Percentiles rank a stretch among this genome's conserved stretches.
These are phyloP conservation scores for Luehdorfia chinensis DNA, from an alignment of 1,140 invertebrate species.

Conservation along the genomic window DNA sequence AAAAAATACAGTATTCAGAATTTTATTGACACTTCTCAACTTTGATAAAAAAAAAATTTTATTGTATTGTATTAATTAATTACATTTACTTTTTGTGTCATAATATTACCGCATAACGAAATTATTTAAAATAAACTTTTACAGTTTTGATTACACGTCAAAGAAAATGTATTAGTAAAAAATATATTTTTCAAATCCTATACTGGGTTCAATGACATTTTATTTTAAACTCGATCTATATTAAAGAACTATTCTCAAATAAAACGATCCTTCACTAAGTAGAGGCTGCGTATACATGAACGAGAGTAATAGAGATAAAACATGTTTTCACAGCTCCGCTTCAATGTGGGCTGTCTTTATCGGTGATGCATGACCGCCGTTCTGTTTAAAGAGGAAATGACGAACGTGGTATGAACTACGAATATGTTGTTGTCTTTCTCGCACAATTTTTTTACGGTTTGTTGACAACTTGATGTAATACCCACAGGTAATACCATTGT, in stretches of 20 bases:
- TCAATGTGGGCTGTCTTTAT: conserved; percentile 57
- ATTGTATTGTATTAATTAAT: too few species aligned
- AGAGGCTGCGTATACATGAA: neutral
- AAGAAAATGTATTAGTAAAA: too few species aligned
- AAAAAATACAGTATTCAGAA: too few species aligned
- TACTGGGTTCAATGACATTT: conserved; percentile 57
- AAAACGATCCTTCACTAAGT: neutral
- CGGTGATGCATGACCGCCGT: conserved; percentile 59
- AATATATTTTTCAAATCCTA: conserved; percentile 29
- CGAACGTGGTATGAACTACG: conserved; percentile 32
- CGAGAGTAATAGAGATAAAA: conserved; percentile 34
- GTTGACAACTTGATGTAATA: conserved; percentile 44
- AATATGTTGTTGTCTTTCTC: conserved; percentile 44
- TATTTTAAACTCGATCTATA: conserved; percentile 68
- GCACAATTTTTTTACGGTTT: conserved; percentile 40
- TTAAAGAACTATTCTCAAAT: conserved; percentile 25
- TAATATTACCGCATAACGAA: too few species aligned
- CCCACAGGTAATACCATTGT: too few species aligned
- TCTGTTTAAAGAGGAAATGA: conserved; percentile 59
- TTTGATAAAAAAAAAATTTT: too few species aligned
- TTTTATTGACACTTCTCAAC: too few species aligned
- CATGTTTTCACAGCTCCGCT: conserved; percentile 28
- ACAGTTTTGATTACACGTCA: too few species aligned
- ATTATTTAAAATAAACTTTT: too few species aligned
- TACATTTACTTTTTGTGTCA: too few species aligned